A percentile compares a stretch with the other conserved stretches of the same genome.
These are phyloP conservation scores for Ochropacha duplaris DNA, from an alignment of 2,888 invertebrate genomes.

Conservation along the genomic window DNA sequence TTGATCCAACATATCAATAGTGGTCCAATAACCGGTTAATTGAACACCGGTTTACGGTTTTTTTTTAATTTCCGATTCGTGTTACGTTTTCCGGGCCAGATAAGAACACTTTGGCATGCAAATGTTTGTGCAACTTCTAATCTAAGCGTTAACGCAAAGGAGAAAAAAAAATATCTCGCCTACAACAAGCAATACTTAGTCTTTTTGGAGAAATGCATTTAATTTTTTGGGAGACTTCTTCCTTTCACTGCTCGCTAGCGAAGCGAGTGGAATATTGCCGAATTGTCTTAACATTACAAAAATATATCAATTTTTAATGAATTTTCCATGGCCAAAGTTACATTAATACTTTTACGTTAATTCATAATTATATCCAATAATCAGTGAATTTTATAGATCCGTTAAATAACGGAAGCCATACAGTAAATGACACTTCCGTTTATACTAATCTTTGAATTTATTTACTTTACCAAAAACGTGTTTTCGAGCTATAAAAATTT, in stretches of 20 bases:
- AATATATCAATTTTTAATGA: not conserved
- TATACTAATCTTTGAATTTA: not conserved
- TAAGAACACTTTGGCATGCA: not conserved
- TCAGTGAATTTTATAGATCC: not conserved
- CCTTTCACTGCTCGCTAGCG: not conserved
- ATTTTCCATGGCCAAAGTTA: too few species aligned
- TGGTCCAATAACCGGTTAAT: conserved; percentile 3
- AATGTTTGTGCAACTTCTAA: not conserved
- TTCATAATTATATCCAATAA: not conserved
- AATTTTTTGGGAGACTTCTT: not conserved
- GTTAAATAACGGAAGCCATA: not conserved
- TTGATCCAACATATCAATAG: conserved; percentile 32
- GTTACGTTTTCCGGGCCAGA: conserved; percentile 1
- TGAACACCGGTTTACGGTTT: conserved; percentile 6
- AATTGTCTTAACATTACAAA: not conserved
- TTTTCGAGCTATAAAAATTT: not conserved
- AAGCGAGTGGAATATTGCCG: not conserved
- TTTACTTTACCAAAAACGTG: not conserved
- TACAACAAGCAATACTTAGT: too few species aligned
- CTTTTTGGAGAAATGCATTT: too few species aligned
- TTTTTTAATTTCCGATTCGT: conserved; percentile 8
- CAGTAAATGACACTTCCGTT: not conserved
- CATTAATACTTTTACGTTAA: not conserved
- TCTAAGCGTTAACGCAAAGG: too few species aligned
- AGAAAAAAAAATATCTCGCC: too few species aligned